phyloP scores from a whole-genome alignment of 2,113 vertebrate species.

The Choloepus hoffmanni region DNA sequence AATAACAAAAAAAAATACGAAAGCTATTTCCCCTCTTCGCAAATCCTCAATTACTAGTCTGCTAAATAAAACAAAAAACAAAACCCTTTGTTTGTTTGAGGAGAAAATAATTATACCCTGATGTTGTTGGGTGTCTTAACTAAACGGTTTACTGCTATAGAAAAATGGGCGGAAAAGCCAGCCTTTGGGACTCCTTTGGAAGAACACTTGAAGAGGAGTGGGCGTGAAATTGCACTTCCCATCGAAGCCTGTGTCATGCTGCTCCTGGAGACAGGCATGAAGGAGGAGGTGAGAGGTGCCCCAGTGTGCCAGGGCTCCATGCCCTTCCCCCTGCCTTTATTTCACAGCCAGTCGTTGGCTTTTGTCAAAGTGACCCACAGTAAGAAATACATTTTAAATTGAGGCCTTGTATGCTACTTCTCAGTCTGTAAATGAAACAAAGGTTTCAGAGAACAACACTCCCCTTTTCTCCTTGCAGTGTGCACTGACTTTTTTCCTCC shows the following conservation, averaged over 20 bases:
- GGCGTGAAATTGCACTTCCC: conserved; percentile 95
- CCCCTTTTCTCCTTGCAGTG: too few relatives aligned
- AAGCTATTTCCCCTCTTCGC: conserved; percentile 47
- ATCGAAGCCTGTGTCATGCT: conserved; percentile 98
- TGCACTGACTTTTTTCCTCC: background rate
- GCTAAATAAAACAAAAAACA: background rate
- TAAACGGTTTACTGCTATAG: conserved; percentile 85
- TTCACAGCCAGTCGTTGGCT: background rate
- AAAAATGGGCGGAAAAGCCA: conserved; percentile 98
- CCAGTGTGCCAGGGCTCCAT: rapidly evolving
- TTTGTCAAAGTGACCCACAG: background rate
- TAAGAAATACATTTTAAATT: background rate
- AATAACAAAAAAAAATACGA: background rate
- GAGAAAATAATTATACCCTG: rapidly evolving
- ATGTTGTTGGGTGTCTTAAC: conserved; percentile 1
- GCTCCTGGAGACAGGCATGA: conserved; percentile 98
- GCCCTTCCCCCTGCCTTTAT: background rate
- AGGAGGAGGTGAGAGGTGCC: conserved; percentile 92
- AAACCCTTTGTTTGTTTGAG: conserved; percentile 34
- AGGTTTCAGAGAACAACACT: background rate
- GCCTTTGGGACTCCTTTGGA: conserved; percentile 96
- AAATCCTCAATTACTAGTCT: background rate
- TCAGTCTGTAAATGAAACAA: background rate
- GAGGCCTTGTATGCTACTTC: background rate
- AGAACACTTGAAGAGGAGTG: conserved; percentile 96